Evolutionary conservation across 2,888 invertebrate species (phyloP).

Genomic region (Callosobruchus maculatus): DNA sequence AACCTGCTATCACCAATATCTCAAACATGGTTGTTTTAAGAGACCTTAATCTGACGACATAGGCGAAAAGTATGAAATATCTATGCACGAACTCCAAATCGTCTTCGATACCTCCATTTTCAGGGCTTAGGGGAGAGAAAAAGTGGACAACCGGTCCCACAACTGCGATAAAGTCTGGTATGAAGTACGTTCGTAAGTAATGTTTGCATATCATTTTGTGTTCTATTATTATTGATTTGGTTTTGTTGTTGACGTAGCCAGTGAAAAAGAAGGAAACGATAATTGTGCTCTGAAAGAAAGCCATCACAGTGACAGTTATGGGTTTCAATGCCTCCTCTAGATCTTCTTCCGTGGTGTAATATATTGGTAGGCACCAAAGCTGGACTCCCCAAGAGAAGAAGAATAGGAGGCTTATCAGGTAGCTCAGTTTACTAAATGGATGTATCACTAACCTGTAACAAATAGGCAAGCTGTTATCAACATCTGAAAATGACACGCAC

Average conservation of each 20-base stretch:
- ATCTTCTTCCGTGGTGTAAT: neutral
- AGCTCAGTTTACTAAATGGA: constrained; percentile 16
- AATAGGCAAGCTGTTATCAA: too few species aligned
- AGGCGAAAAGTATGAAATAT: neutral
- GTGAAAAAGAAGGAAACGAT: constrained; percentile 7
- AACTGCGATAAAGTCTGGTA: constrained; percentile 8
- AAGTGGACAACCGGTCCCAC: neutral
- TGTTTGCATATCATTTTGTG: neutral
- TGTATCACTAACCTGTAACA: constrained; percentile 11
- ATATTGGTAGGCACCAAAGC: neutral
- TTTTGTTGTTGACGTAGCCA: constrained; percentile 5
- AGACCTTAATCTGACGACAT: neutral
- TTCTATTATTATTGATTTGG: constrained; percentile 4
- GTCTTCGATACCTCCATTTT: neutral
- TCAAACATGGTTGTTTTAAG: neutral
- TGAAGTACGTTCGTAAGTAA: constrained; percentile 10
- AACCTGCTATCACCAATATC: neutral
- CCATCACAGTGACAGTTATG: neutral
- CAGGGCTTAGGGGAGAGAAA: neutral
- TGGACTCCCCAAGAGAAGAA: neutral
- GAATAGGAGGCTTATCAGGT: constrained; percentile 6
- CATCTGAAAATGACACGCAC: too few species aligned
- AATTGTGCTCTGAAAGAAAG: neutral
- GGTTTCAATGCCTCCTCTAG: neutral
- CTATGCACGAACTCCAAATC: neutral